Evolutionary conservation across 2,888 invertebrate genomes (phyloP).

Genomic region (Drosophila niveifrons): DNA sequence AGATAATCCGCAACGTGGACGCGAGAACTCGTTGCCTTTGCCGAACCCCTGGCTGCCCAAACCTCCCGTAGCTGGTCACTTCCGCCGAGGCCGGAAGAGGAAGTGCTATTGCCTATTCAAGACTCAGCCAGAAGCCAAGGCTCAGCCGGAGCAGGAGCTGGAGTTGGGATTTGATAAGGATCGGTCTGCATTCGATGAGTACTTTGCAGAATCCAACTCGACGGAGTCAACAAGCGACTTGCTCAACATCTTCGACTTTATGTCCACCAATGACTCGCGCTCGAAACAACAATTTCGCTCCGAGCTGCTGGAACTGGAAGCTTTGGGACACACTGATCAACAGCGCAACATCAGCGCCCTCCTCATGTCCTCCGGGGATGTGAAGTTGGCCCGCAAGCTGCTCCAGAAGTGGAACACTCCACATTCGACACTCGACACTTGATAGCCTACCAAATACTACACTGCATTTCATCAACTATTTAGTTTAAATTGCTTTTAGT

Average conservation of each 20-base stretch:
- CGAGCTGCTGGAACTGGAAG: conserved; percentile 44
- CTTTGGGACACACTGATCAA: conserved; percentile 51
- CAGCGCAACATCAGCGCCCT: conserved; percentile 61
- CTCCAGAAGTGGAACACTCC: conserved; percentile 54
- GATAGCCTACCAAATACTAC: not conserved
- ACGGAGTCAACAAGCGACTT: not conserved
- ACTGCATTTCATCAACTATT: not conserved
- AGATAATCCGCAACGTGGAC: conserved; percentile 58
- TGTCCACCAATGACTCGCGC: conserved; percentile 39
- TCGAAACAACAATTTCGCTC: conserved; percentile 40
- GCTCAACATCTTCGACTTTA: conserved; percentile 34
- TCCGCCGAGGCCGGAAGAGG: not conserved
- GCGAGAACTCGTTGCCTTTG: conserved; percentile 58
- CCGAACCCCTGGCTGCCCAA: conserved; percentile 65
- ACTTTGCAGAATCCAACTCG: not conserved
- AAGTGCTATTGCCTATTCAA: no score
- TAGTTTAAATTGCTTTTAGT: not conserved
- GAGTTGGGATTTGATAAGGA: not conserved
- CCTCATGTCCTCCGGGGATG: conserved; percentile 52
- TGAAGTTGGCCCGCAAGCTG: conserved; percentile 53
- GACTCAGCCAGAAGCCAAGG: no score
- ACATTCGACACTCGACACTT: not conserved
- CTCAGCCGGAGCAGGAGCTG: no score
- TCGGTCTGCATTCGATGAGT: not conserved
- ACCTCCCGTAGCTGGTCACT: not conserved